These are phyloP conservation scores for Drosophila suboccidentalis DNA, from an alignment of 2,888 invertebrate species.

Conservation along the genomic window DNA sequence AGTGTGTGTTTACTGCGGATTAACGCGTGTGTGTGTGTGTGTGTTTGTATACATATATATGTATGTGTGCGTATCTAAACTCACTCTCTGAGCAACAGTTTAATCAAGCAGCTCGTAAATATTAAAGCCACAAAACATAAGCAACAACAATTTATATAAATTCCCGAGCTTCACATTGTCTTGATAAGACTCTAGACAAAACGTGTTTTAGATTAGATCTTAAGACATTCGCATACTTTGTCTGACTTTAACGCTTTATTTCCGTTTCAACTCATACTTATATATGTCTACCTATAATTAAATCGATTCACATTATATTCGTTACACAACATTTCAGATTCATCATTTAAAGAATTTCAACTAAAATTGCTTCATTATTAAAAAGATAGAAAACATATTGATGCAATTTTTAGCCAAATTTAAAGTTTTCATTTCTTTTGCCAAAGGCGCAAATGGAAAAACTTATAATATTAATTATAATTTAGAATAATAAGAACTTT, in stretches of 20 bases:
- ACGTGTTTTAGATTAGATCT: conserved; percentile 37
- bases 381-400: too few relatives aligned
- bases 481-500: too few relatives aligned
- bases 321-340: too few relatives aligned
- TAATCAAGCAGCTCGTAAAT: conserved; percentile 63
- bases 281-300: neutral
- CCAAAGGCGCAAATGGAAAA: too few relatives aligned
- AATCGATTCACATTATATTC: too few relatives aligned
- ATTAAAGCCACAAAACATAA: conserved; percentile 43
- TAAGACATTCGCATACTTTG: conserved; percentile 10
- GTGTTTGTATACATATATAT: conserved; percentile 20
- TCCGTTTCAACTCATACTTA: neutral
- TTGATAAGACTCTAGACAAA: conserved; percentile 33
- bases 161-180: conserved; percentile 26
- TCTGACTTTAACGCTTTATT: neutral
- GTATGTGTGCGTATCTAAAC: conserved; percentile 22
- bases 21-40: conserved; percentile 41
- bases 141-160: conserved; percentile 42
- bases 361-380: too few relatives aligned
- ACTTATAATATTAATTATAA: too few relatives aligned
- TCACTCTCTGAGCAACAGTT: conserved; percentile 53
- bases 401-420: too few relatives aligned
- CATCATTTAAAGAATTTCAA: too few relatives aligned
- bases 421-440: too few relatives aligned
- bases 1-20: conserved; percentile 39